Evolutionary conservation across 2,797 vertebrate genomes (phyloP).

Genomic region (Leptatherina wallacei): DNA sequence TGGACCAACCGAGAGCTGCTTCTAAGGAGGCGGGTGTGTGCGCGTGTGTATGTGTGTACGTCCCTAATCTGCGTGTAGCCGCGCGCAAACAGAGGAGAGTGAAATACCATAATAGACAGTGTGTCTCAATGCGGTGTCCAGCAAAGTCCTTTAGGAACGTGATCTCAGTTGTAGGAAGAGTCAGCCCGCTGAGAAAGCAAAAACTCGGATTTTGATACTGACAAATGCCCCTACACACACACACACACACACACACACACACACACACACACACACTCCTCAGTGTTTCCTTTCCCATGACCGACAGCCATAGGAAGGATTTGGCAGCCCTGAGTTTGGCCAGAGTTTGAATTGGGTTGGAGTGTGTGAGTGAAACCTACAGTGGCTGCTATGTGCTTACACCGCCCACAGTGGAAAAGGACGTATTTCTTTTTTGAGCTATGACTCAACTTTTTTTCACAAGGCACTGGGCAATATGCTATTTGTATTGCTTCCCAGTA

Average conservation of each 20-base stretch:
- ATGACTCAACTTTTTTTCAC: constrained; percentile 52
- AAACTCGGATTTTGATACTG: neutral
- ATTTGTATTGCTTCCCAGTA: constrained; percentile 16
- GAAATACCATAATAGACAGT: constrained; percentile 47
- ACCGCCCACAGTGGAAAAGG: constrained; percentile 55
- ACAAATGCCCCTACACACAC: neutral
- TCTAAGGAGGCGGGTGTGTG: constrained; percentile 67
- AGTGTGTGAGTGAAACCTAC: constrained; percentile 42
- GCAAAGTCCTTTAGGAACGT: constrained; percentile 33
- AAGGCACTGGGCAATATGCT: constrained; percentile 20
- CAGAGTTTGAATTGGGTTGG: constrained; percentile 52
- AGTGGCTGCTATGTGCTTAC: constrained; percentile 32
- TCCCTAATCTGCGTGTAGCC: constrained; percentile 45
- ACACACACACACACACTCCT: neutral
- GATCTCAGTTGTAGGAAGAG: neutral
- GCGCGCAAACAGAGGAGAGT: constrained; percentile 33
- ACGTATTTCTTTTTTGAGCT: constrained; percentile 33
- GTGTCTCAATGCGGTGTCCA: constrained; percentile 29
- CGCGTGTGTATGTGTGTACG: constrained; percentile 22
- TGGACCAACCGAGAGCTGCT: constrained; percentile 75
- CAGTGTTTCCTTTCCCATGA: constrained; percentile 12
- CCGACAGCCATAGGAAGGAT: constrained; percentile 44
- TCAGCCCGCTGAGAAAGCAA: neutral
- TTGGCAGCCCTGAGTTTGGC: constrained; percentile 41
- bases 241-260: neutral